Evolutionary conservation across 2,888 invertebrate genomes (phyloP), one percentile per base, ranked within the genome.

Genomic region (Diaperis boleti): DNA sequence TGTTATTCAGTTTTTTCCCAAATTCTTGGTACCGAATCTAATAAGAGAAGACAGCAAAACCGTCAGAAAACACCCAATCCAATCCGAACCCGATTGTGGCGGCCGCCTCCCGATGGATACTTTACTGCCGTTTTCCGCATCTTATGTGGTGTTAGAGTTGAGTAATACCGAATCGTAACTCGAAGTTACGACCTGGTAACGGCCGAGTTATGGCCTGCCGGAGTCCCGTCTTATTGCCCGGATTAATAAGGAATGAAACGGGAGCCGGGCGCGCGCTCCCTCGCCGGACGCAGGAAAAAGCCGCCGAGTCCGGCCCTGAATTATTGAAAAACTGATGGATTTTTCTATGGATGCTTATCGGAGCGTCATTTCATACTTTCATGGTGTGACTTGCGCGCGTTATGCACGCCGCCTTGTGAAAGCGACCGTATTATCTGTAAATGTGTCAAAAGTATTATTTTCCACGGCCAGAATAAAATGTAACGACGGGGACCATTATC

Each of bases 131-230:
- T 47, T 47, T 54, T 45, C 54, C 42, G 63, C 44, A 55, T 59
- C 54, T 59, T 54, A 59, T 39, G 57, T 62, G 57, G 55, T 62
- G 57, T 57, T 57, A 63, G 63, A 63, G 59, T 57, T 63, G 64
- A 59, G 59, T 64, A 64, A 64, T 64, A 47, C 64, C 49, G 60
- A 73, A 73, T 74, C 75, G 75, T 78, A 78, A 78, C 77, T 69
- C 61, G 67, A 69, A 76, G 73, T 78, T 78, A 78, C 77, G 78
- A 78, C 68, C 76, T 76, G 78, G 78, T 78, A 77, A 78, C 76
- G 73, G 76, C 74, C 78, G 73, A 78, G 78, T 78, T 78, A 78
- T 77, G 73, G 75, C 77, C 73, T 69, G 17, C 70, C 76, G 73
- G 74, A 75, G 69, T 72, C 71, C 71, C 73, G 73, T 73, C 74